phyloP scores from a whole-genome alignment of 92 coral and sea anemone species.

The Parazoanthus atlanticus region DNA sequence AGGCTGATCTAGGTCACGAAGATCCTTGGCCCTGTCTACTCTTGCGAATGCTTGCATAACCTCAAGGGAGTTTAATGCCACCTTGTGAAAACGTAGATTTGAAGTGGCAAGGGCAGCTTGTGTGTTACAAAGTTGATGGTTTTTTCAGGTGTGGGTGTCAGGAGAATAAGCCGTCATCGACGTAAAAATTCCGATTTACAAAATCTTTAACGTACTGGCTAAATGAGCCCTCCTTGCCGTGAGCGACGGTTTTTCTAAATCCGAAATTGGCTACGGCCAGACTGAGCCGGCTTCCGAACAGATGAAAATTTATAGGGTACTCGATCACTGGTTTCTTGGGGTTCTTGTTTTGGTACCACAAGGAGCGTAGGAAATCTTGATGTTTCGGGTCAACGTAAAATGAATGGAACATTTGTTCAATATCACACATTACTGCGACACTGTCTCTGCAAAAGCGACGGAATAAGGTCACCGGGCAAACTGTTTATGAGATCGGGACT shows the following conservation, averaged over 20 bases:
- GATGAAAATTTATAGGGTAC: neutral
- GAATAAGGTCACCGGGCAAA: conserved; percentile 36
- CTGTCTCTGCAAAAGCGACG: conserved; percentile 44
- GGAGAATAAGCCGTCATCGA: conserved; percentile 43
- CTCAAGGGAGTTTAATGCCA: conserved; percentile 14
- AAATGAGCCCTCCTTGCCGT: conserved; percentile 37
- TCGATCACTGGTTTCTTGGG: neutral
- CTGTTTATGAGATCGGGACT: conserved; percentile 57
- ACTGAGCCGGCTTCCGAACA: conserved; percentile 49
- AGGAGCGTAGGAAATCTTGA: conserved; percentile 4
- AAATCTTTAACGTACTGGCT: conserved; percentile 19
- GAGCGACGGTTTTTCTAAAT: conserved; percentile 42
- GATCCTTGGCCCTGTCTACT: conserved; percentile 33
- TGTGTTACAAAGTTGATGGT: conserved; percentile 43
- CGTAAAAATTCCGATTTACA: conserved; percentile 24
- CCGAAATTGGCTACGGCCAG: conserved; percentile 50
- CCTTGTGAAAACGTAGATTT: conserved; percentile 35
- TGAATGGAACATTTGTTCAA: conserved; percentile 36
- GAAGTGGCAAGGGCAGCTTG: conserved; percentile 43
- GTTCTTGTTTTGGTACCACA: conserved; percentile 22
- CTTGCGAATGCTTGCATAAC: conserved; percentile 36
- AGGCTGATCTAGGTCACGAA: conserved; percentile 41
- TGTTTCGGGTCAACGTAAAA: neutral
- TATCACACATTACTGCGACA: conserved; percentile 29
- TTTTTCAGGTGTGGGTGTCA: conserved; percentile 38